Evolutionary conservation across 2,888 invertebrate species (phyloP).

Genomic region (Crioceris asparagi): DNA sequence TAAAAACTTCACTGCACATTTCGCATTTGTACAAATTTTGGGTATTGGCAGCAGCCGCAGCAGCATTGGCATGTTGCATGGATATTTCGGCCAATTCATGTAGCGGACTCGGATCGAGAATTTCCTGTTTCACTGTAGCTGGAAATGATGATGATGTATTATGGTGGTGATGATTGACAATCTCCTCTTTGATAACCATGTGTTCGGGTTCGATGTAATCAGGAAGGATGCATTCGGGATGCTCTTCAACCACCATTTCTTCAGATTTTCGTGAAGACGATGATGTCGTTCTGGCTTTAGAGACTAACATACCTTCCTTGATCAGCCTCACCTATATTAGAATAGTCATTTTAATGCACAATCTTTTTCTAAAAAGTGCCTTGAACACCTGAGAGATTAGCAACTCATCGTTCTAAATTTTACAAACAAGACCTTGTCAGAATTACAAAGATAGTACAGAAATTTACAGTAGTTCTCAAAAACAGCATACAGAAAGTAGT

Average conservation of each 20-base stretch:
- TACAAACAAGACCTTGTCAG: too few relatives aligned
- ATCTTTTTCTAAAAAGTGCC: too few relatives aligned
- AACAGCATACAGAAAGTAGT: too few relatives aligned
- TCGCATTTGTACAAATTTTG: constrained; percentile 59
- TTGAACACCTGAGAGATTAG: too few relatives aligned
- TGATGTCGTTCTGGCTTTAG: constrained; percentile 26
- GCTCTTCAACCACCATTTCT: constrained; percentile 25
- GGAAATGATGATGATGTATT: too few relatives aligned
- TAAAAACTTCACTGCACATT: constrained; percentile 70
- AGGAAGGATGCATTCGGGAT: constrained; percentile 25
- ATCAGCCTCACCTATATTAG: constrained; percentile 33
- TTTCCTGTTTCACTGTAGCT: constrained; percentile 31
- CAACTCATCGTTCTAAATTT: too few relatives aligned
- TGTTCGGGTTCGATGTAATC: constrained; percentile 11
- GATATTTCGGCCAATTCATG: constrained; percentile 43
- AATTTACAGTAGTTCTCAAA: too few relatives aligned
- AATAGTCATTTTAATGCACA: too few relatives aligned
- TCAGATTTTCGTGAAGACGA: constrained; percentile 25
- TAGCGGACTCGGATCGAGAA: constrained; percentile 39
- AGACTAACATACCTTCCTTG: constrained; percentile 37
- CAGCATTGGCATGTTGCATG: constrained; percentile 35
- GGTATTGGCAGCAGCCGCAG: constrained; percentile 25
- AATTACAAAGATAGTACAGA: too few relatives aligned
- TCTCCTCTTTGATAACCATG: constrained; percentile 13
- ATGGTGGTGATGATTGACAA: constrained; percentile 5